Base-by-base conservation (phyloP, 2,888 invertebrate species). In the Chironomus tentans region DNA sequence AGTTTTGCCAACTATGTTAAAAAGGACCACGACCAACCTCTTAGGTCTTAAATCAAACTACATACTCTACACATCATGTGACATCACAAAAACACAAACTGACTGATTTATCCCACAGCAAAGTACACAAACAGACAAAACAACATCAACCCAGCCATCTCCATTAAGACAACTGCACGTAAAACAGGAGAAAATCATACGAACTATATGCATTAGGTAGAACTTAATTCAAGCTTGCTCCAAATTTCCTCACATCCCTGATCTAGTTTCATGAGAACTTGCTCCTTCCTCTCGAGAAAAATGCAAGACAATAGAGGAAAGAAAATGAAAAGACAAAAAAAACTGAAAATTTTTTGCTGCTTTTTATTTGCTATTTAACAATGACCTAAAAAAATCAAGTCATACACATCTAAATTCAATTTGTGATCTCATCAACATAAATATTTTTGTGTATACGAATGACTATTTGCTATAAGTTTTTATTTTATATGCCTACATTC, bases 381-480 rank as follows among this genome's bases (percentile, higher is more conserved):
- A 74, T 74, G 74, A 74, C 74, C 74, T 73, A 38, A 73, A 73
- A 72, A 71, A 73, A 73, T 73, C 38, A 73, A 73, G 72, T 73
- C 72, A 73, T 73, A 24, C 72, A 73, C 21, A 71, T 73, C 72
- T 74, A 46, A 74, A 74, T 74, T 74, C 46, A 74, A 74, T 74
- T 74, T 72, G 74, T 74, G 74, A 74, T 74, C 72, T 73, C 72
- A 73, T 73, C 74, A 74, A 74, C 74, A 74, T 74, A 74, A 46
- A 65, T 28, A 74, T 65, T 24, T 65, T 24, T 65, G 65, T 21
- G 21, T 24, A 65, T 22, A 65, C 18, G 56, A 56, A 18, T 18
- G 56, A 15, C 7, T 56, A 18, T 56, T 56, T 56, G 56, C 56
- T 10, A 65, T 65, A 24, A 18, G 18, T 21, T 21, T 65, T 18